Evolutionary conservation across 2,113 vertebrate species (phyloP).

Genomic region (Pitta sordida): DNA sequence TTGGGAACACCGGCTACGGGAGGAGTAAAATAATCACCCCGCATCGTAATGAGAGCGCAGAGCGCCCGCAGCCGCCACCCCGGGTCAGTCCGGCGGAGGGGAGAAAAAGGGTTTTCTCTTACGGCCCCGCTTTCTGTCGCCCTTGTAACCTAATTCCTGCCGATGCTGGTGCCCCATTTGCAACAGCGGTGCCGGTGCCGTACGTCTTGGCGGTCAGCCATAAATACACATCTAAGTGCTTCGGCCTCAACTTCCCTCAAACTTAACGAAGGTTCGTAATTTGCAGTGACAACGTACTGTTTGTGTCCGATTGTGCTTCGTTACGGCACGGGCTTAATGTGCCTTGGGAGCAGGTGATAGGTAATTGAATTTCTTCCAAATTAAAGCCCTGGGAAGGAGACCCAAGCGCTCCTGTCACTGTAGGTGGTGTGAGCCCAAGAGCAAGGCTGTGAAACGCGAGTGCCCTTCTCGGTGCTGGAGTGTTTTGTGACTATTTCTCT

Average conservation of each 20-base stretch:
- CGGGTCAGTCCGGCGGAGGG: neutral
- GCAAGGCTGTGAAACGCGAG: neutral
- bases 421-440: neutral
- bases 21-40: neutral
- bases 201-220: neutral
- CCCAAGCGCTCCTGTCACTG: neutral
- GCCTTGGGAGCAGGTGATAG: neutral
- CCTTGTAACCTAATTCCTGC: neutral
- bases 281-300: neutral
- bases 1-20: neutral
- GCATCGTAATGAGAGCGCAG: neutral
- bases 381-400: neutral
- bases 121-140: neutral
- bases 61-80: neutral
- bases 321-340: neutral
- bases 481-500: neutral
- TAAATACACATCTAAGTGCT: accelerated
- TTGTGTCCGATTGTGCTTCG: neutral
- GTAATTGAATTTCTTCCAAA: neutral
- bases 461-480: neutral
- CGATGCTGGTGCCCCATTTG: neutral
- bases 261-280: neutral
- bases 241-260: neutral
- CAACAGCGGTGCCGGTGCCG: neutral
- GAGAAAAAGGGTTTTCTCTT: neutral